phyloP scores from a whole-genome alignment of 1,140 invertebrate species.

The Ceratitis capitata region DNA sequence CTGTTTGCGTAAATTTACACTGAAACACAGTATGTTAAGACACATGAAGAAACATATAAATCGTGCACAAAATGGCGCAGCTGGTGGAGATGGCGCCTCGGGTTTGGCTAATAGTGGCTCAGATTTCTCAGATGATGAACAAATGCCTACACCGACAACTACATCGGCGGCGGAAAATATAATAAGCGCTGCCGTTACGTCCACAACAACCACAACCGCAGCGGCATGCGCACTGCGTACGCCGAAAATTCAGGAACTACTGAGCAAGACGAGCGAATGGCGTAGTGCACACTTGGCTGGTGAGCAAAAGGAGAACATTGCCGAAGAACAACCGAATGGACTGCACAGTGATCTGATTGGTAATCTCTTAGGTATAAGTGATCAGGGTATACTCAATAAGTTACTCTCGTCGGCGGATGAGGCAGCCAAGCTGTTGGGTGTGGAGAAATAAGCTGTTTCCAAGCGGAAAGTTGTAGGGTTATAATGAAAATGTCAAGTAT shows the following conservation, averaged over 20 bases:
- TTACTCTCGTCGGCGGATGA: slow-evolving; percentile 86
- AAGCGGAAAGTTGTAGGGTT: not conserved
- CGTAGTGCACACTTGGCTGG: slow-evolving; percentile 55
- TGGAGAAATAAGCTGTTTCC: slow-evolving; percentile 71
- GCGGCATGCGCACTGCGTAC: slow-evolving; percentile 39
- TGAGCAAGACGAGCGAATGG: slow-evolving; percentile 60
- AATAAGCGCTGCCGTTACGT: slow-evolving; percentile 39
- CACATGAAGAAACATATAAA: slow-evolving; percentile 85
- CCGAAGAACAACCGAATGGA: slow-evolving; percentile 42
- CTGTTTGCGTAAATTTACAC: slow-evolving; percentile 83
- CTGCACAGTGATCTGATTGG: slow-evolving; percentile 78
- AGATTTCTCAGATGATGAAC: slow-evolving; percentile 67
- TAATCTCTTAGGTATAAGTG: slow-evolving; percentile 86
- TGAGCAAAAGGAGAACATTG: slow-evolving; percentile 69
- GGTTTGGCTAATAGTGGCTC: slow-evolving; percentile 63
- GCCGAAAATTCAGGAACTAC: slow-evolving; percentile 56
- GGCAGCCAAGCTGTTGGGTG: slow-evolving; percentile 86
- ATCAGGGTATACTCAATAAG: slow-evolving; percentile 86
- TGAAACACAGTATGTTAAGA: slow-evolving; percentile 93
- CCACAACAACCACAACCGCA: slow-evolving; percentile 51
- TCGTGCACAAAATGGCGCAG: slow-evolving; percentile 60
- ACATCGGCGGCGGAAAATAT: slow-evolving; percentile 47
- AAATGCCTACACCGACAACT: slow-evolving; percentile 50
- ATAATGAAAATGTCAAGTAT: not conserved
- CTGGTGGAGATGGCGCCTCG: slow-evolving; percentile 43